phyloP scores from a whole-genome alignment of 1,140 invertebrate genomes.

The Plodia interpunctella region DNA sequence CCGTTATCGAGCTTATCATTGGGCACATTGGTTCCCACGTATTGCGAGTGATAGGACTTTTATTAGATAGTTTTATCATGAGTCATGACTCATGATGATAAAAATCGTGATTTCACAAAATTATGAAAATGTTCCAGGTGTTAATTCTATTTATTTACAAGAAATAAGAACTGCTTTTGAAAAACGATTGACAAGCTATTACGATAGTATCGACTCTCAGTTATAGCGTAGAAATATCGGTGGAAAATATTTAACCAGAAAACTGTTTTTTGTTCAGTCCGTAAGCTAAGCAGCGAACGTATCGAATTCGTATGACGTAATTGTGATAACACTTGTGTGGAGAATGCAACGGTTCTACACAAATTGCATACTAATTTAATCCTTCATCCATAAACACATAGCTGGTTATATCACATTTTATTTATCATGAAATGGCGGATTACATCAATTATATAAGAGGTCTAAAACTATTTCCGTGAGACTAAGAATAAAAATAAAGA shows the following conservation, averaged over 20 bases:
- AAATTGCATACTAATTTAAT: not conserved
- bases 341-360: not conserved
- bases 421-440: no score
- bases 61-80: not conserved
- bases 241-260: no score
- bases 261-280: not conserved
- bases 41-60: not conserved
- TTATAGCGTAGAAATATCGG: no score
- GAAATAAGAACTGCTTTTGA: no score
- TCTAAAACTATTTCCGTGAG: no score
- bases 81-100: not conserved
- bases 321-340: not conserved
- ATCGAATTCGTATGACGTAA: constrained; percentile 1
- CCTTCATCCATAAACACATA: not conserved
- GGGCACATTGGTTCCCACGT: not conserved
- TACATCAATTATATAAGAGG: no score
- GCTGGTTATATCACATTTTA: no score
- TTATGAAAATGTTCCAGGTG: not conserved
- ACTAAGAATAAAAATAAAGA: no score
- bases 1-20: not conserved
- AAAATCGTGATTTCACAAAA: not conserved
- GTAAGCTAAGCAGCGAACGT: not conserved
- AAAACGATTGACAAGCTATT: no score
- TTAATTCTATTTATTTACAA: no score
- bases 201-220: no score